Conservation (phyloP, 2,888 invertebrate genomes). For the Standfussiana lucernea region DNA sequence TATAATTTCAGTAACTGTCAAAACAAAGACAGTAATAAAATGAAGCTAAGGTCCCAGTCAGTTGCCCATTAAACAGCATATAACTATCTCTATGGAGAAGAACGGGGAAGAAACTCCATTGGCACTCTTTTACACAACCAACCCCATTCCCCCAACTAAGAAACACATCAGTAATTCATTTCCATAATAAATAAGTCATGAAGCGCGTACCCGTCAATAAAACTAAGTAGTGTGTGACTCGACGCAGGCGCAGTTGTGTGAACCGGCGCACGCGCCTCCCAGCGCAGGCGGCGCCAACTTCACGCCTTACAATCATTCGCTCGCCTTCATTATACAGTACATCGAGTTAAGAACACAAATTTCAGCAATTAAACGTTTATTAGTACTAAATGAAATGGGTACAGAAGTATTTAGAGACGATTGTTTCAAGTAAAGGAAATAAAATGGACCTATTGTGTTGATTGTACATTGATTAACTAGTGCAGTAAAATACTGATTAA, state of each 20-base stretch:
- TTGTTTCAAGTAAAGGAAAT: not conserved
- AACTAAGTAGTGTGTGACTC: conserved; percentile 39
- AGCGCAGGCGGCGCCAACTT: conserved; percentile 71
- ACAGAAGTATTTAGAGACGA: not conserved
- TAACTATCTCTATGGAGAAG: too few relatives aligned
- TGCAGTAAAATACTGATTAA: not conserved
- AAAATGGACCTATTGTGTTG: not conserved
- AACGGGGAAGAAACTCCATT: too few relatives aligned
- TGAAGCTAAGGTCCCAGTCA: too few relatives aligned
- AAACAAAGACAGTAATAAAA: too few relatives aligned
- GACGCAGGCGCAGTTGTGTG: conserved; percentile 65
- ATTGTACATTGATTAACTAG: not conserved
- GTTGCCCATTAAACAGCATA: too few relatives aligned
- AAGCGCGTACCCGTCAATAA: conserved; percentile 38
- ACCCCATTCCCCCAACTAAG: not conserved
- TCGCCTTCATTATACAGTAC: conserved; percentile 49
- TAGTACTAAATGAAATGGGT: not conserved
- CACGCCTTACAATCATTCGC: conserved; percentile 72
- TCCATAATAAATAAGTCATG: conserved; percentile 51
- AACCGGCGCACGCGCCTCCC: conserved; percentile 74
- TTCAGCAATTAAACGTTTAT: conserved; percentile 25
- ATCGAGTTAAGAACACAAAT: conserved; percentile 42
- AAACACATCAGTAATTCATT: not conserved
- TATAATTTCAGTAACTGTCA: too few relatives aligned
- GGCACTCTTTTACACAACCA: not conserved